These are phyloP conservation scores for Esox masquinongy DNA, from an alignment of 2,797 vertebrate genomes.

Conservation along the genomic window DNA sequence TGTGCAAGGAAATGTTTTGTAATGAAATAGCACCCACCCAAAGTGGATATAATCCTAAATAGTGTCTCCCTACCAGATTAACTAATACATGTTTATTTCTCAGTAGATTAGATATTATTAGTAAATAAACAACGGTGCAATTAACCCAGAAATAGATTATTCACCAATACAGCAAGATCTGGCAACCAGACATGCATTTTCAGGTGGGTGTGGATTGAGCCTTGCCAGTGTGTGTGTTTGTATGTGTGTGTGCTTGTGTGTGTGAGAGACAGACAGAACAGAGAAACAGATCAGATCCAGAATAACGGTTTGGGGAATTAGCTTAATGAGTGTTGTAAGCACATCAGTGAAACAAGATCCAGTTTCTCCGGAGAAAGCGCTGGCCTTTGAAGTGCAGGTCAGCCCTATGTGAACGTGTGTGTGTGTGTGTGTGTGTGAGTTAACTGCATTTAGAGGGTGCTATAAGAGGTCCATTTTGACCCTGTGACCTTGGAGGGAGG, in stretches of 20 bases:
- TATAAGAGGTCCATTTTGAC: constrained; percentile 18
- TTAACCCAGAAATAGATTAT: too few relatives aligned
- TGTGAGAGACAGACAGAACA: background rate
- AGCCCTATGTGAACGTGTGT: background rate
- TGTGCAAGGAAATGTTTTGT: too few relatives aligned
- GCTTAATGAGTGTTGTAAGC: background rate
- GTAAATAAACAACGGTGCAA: too few relatives aligned
- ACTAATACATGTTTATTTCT: too few relatives aligned
- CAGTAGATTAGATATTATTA: too few relatives aligned
- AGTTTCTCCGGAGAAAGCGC: background rate
- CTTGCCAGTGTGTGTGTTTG: background rate
- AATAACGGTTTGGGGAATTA: background rate
- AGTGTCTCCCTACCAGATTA: too few relatives aligned
- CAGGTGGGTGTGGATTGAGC: too few relatives aligned
- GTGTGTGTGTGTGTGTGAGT: constrained; percentile 8
- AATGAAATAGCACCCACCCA: too few relatives aligned
- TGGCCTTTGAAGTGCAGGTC: background rate
- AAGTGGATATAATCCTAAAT: too few relatives aligned
- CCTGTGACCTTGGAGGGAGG: constrained; percentile 39
- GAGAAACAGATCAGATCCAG: background rate
- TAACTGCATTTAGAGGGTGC: background rate
- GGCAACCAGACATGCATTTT: too few relatives aligned
- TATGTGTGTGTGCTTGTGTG: background rate
- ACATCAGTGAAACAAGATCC: constrained; percentile 7
- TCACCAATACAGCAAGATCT: too few relatives aligned